Conservation (phyloP, 2,888 invertebrate genomes). For the Leptinotarsa rubiginosa region DNA sequence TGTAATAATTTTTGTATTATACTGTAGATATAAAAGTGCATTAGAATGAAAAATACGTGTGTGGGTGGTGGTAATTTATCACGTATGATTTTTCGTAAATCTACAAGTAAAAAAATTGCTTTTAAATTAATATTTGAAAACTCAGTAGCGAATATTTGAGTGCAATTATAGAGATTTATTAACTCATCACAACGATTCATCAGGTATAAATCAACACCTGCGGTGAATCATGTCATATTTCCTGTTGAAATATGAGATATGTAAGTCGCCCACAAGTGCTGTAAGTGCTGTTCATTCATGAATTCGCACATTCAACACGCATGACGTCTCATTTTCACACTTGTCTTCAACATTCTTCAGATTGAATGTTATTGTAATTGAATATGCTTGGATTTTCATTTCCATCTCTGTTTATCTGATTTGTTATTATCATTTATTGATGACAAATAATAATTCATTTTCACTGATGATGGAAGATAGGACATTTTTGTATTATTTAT, state of each 20-base stretch:
- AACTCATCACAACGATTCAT: not conserved
- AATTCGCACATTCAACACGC: conserved; percentile 24
- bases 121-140: no score
- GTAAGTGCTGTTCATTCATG: conserved; percentile 23
- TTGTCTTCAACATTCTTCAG: conserved; percentile 13
- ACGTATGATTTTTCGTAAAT: no score
- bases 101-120: no score
- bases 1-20: no score
- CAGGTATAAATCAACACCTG: conserved; percentile 21
- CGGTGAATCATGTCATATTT: conserved; percentile 22
- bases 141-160: not conserved
- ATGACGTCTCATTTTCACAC: conserved; percentile 16
- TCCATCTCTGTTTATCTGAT: not conserved
- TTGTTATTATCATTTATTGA: not conserved
- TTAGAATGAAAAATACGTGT: no score
- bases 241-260: conserved; percentile 27
- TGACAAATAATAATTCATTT: not conserved
- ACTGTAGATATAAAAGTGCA: no score
- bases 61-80: no score
- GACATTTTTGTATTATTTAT: no score
- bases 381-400: not conserved
- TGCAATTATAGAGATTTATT: not conserved
- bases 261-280: conserved; percentile 22
- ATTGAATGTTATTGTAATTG: not conserved
- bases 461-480: no score